Conservation (phyloP, 1,140 invertebrate genomes). For the Doryteuthis pealeii region DNA sequence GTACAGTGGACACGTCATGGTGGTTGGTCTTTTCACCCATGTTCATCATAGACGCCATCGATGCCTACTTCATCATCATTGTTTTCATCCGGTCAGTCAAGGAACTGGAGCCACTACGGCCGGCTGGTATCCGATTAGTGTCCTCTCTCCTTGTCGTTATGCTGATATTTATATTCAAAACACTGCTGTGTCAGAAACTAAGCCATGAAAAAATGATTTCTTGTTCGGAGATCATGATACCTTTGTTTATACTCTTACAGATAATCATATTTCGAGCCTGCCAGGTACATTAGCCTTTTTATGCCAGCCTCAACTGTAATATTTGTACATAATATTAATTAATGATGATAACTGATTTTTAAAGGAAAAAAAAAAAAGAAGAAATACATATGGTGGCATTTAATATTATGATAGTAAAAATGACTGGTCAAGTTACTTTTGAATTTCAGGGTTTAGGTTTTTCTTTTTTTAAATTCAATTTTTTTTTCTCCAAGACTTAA, state of each 20-base stretch:
- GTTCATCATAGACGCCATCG: conserved; percentile 87
- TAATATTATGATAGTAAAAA: no score
- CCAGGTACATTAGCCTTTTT: conserved; percentile 70
- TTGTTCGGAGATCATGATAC: conserved; percentile 89
- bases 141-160: conserved; percentile 85
- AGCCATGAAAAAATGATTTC: conserved; percentile 77
- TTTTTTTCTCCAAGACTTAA: no score
- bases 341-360: background rate
- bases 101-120: conserved; percentile 66
- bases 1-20: conserved; percentile 54
- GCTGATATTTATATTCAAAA: conserved; percentile 88
- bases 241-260: conserved; percentile 86
- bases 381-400: background rate
- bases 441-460: no score
- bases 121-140: conserved; percentile 74
- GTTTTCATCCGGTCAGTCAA: conserved; percentile 86
- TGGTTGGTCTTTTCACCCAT: conserved; percentile 87
- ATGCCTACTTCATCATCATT: conserved; percentile 91
- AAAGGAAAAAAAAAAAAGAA: background rate
- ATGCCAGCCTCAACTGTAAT: background rate
- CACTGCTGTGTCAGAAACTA: conserved; percentile 86
- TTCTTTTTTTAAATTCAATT: no score
- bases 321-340: conserved; percentile 1
- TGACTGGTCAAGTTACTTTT: no score
- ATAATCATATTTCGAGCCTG: conserved; percentile 89